Base-by-base conservation (phyloP, 1,140 invertebrate genomes). In the Orussus abietinus region DNA sequence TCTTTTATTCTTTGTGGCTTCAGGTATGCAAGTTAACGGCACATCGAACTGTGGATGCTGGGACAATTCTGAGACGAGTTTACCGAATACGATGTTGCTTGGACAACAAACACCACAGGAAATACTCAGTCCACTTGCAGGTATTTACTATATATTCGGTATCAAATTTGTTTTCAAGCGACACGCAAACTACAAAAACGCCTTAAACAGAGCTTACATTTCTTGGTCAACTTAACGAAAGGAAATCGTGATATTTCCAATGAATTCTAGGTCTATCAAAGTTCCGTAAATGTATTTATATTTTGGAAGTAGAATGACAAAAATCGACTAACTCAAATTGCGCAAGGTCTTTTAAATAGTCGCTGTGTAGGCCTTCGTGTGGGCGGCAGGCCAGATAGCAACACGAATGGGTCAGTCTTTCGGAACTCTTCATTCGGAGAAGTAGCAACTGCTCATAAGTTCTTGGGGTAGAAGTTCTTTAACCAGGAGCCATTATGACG, bases 11-110 rank as follows among this genome's bases (percentile, higher is more conserved):
- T 36, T 44, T 51, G 31, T 49, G 7, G 12, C 14, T 20, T 11
- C 18, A 74, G 71, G 69, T 38, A 64, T 74, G 61, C 64, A 75
- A 52, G 64, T 76, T 25, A 76, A 76, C 54, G 75, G 74, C 41
- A 73, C 64, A 43, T 67, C 71, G 30, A 69, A 71, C 43, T 72
- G 67, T 38, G 61, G 65, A 45, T 73, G 72, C 45, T 76, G 75
- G 75, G 74, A 75, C 32, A 67, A 66, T 53, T 71, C 72, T 11
- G 69, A 74, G 42, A 57, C 62, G n/a, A 74, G 59, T 52, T 56
- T 72, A 51, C 69, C 64, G 19, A 72, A 59, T 35, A 72, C 65
- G 22, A 71, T 72, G 58, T 34, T 71, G 50, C 43, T 74, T 42
- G 67, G 69, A 45, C 69, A 70, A 47, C 71, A 74, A 60, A 69